Evolutionary conservation across 2,888 invertebrate species (phyloP).

Genomic region (Drosophila atroscutellata): DNA sequence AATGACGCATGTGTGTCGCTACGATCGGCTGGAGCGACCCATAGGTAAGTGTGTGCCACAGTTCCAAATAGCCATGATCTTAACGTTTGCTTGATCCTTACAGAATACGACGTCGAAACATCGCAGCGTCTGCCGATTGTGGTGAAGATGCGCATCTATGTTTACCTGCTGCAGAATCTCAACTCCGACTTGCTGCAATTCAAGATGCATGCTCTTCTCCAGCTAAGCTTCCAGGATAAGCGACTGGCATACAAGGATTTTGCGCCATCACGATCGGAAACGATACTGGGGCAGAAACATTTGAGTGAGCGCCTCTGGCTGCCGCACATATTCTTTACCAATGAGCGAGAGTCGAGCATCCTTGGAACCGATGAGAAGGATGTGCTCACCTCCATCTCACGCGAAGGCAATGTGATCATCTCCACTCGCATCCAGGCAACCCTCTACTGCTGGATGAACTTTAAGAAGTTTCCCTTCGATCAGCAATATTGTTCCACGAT

Average conservation of each 20-base stretch:
- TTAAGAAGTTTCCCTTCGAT: slow-evolving; percentile 82
- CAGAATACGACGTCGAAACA: slow-evolving; percentile 50
- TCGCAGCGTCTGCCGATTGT: slow-evolving; percentile 71
- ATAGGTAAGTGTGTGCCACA: slow-evolving; percentile 64
- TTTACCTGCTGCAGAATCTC: slow-evolving; percentile 81
- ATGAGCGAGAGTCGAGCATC: slow-evolving; percentile 80
- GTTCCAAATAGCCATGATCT: background rate
- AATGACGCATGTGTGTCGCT: slow-evolving; percentile 83
- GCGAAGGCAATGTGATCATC: slow-evolving; percentile 79
- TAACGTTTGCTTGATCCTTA: background rate
- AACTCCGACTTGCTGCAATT: slow-evolving; percentile 82
- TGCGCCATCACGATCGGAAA: slow-evolving; percentile 71
- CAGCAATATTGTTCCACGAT: slow-evolving; percentile 79
- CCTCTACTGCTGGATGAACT: slow-evolving; percentile 82
- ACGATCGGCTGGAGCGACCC: slow-evolving; percentile 83
- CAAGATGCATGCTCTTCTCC: slow-evolving; percentile 77
- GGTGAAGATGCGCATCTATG: slow-evolving; percentile 80
- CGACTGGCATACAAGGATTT: slow-evolving; percentile 74
- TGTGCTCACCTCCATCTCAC: slow-evolving; percentile 79
- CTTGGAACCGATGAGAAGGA: slow-evolving; percentile 82
- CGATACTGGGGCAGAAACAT: slow-evolving; percentile 81
- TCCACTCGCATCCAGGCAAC: slow-evolving; percentile 80
- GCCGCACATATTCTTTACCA: slow-evolving; percentile 82
- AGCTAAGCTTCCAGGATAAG: slow-evolving; percentile 76
- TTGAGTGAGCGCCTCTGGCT: slow-evolving; percentile 81